Evolutionary conservation across 2,113 vertebrate species (phyloP).

Genomic region (Callaeas wilsoni): DNA sequence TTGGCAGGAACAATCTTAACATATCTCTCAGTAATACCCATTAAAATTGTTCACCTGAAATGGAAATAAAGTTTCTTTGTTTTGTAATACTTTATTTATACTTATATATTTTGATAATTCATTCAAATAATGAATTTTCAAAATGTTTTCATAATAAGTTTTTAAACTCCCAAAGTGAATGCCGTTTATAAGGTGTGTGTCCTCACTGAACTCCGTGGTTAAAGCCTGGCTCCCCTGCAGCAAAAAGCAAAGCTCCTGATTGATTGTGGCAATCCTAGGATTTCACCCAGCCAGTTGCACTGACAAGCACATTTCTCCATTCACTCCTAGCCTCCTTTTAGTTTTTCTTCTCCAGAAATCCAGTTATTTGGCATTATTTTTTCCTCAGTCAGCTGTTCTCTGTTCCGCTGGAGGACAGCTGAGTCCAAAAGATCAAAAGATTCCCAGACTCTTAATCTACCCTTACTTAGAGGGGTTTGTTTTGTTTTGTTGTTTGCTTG

Average conservation of each 20-base stretch:
- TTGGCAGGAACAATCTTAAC: neutral
- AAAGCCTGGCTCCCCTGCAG: neutral
- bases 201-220: neutral
- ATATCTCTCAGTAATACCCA: neutral
- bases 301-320: neutral
- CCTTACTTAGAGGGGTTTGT: neutral
- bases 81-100: neutral
- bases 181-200: neutral
- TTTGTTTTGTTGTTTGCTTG: constrained; percentile 39
- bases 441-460: constrained; percentile 38
- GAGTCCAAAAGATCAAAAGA: constrained; percentile 37
- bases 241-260: neutral
- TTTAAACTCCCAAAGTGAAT: neutral
- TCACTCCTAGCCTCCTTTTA: neutral
- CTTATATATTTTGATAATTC: neutral
- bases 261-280: neutral
- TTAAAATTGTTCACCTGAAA: neutral
- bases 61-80: neutral
- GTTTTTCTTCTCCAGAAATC: neutral
- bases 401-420: neutral
- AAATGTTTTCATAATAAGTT: neutral
- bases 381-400: constrained; percentile 12
- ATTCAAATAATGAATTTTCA: neutral
- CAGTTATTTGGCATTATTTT: constrained; percentile 26
- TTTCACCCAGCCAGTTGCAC: neutral